A percentile compares a stretch with the other conserved stretches of the same genome.
These are phyloP conservation scores for Drosophila affinis DNA, from an alignment of 2,888 invertebrate species.

Conservation along the genomic window DNA sequence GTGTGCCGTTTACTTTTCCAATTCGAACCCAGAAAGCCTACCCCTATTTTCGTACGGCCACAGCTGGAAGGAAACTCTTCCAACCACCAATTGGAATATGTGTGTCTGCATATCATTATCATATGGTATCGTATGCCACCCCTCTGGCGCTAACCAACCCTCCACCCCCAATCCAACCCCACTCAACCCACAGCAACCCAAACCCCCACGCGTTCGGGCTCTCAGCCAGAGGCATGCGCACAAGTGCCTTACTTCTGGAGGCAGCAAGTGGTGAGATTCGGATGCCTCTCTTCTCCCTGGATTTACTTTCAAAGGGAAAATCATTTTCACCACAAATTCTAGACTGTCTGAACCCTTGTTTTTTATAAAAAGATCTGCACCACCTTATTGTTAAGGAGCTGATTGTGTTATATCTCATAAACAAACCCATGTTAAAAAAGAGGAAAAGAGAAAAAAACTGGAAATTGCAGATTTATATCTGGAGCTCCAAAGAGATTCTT, in stretches of 20 bases:
- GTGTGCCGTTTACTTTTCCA: conserved; percentile 60
- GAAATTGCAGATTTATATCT: not conserved
- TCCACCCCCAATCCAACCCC: conserved; percentile 32
- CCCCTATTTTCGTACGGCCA: conserved; percentile 61
- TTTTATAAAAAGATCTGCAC: conserved; percentile 10
- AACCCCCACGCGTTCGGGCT: conserved; percentile 7
- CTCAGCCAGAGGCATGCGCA: conserved; percentile 32
- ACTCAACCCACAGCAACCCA: conserved; percentile 20
- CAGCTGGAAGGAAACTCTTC: conserved; percentile 53
- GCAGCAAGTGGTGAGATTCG: conserved; percentile 23
- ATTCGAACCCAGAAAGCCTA: conserved; percentile 68
- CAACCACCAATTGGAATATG: conserved; percentile 76
- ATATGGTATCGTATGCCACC: conserved; percentile 64
- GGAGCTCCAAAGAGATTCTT: not conserved
- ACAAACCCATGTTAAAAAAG: not conserved
- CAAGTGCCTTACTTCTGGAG: conserved; percentile 21
- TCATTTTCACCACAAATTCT: conserved; percentile 22
- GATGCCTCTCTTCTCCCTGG: conserved; percentile 5
- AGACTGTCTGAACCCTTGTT: conserved; percentile 16
- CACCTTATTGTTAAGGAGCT: not conserved
- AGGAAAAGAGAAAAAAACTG: too few species aligned
- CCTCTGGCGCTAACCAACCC: conserved; percentile 36
- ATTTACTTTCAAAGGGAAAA: conserved; percentile 20
- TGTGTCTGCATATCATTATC: conserved; percentile 70
- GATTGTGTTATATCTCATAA: not conserved